phyloP scores from a whole-genome alignment of 1,140 invertebrate species.

The Cyclina sinensis region DNA sequence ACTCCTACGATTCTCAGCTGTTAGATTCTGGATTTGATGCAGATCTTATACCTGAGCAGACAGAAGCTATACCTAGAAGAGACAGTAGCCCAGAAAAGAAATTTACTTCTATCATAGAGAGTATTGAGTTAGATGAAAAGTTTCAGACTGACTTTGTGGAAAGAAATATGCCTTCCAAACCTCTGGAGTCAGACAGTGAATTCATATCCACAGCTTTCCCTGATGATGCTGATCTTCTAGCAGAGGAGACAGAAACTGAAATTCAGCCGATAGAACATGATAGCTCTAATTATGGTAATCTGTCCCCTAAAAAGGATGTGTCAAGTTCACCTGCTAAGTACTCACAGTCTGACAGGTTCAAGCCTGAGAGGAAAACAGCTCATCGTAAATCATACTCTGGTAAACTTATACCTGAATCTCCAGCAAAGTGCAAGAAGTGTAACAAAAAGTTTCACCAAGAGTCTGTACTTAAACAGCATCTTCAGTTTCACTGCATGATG shows the following conservation, averaged over 20 bases:
- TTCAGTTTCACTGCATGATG: conserved; percentile 64
- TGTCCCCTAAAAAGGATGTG: background rate
- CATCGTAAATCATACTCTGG: background rate
- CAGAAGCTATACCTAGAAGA: background rate
- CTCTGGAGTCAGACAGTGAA: conserved; percentile 64
- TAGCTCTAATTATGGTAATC: background rate
- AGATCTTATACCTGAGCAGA: background rate
- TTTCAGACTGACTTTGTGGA: conserved; percentile 65
- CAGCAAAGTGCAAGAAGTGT: conserved; percentile 58
- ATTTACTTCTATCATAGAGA: conserved; percentile 53
- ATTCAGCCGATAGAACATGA: background rate
- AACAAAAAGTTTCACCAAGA: conserved; percentile 57
- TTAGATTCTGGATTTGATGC: conserved; percentile 41
- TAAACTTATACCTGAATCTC: conserved; percentile 45
- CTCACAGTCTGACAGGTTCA: background rate
- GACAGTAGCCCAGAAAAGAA: conserved; percentile 39
- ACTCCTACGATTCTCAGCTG: conserved; percentile 46
- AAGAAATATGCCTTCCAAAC: conserved; percentile 53
- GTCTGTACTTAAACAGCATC: conserved; percentile 43
- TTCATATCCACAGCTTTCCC: conserved; percentile 52
- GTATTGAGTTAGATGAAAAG: conserved; percentile 59
- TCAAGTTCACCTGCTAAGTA: background rate
- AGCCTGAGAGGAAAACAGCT: background rate
- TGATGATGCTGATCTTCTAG: conserved; percentile 57
- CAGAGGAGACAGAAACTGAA: conserved; percentile 39